These are phyloP conservation scores for Fissipunctia ypsillon DNA, from an alignment of 2,888 invertebrate genomes.

Conservation along the genomic window DNA sequence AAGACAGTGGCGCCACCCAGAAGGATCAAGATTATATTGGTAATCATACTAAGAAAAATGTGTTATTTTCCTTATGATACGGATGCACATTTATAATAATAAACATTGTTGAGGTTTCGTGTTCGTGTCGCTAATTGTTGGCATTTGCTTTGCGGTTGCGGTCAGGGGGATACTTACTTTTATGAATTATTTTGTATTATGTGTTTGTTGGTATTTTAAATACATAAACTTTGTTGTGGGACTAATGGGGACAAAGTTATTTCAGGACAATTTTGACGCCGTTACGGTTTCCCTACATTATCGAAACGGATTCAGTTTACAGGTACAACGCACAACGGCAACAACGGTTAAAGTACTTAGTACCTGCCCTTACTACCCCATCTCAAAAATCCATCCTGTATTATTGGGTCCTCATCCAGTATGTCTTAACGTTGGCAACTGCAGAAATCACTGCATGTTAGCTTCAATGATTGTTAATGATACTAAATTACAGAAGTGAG, in stretches of 20 bases:
- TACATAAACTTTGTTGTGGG: not conserved
- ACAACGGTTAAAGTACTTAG: not conserved
- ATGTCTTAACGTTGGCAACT: not conserved
- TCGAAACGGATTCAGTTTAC: not conserved
- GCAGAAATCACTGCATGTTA: not conserved
- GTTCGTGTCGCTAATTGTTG: constrained; percentile 74
- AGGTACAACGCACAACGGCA: too few relatives aligned
- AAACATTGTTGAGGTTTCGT: constrained; percentile 77
- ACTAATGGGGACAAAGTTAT: not conserved
- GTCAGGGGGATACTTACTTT: not conserved
- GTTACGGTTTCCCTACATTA: too few relatives aligned
- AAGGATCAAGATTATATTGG: constrained; percentile 19
- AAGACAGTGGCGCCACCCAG: not conserved
- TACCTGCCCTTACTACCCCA: not conserved
- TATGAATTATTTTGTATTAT: constrained; percentile 25
- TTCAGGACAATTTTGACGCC: too few relatives aligned
- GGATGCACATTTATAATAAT: constrained; percentile 18
- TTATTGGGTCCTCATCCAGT: too few relatives aligned
- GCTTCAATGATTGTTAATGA: not conserved
- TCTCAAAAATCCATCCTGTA: not conserved
- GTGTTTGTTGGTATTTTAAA: constrained; percentile 7
- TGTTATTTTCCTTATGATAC: constrained; percentile 57
- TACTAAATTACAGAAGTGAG: not conserved
- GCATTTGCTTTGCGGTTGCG: constrained; percentile 38
- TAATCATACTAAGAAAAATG: constrained; percentile 8